phyloP scores from a whole-genome alignment of 2,797 vertebrate species.

The Pseudochaenichthys georgianus region DNA sequence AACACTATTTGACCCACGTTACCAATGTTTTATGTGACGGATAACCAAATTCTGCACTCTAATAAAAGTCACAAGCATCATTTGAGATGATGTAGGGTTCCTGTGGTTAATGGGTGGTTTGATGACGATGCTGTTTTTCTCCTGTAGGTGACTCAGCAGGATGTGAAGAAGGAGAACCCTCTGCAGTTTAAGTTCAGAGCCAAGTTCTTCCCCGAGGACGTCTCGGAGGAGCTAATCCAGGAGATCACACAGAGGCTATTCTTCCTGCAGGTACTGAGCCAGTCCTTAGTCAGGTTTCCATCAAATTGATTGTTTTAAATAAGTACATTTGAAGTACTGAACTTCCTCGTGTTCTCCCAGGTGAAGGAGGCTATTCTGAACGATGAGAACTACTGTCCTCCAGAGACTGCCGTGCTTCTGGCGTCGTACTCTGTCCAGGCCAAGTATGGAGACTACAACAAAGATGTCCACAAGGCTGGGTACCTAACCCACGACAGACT shows the following conservation, averaged over 20 bases:
- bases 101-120: not conserved
- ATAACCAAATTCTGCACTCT: no score
- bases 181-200: slow-evolving; percentile 97
- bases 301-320: not conserved
- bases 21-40: not conserved
- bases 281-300: not conserved
- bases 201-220: slow-evolving; percentile 98
- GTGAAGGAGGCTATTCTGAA: slow-evolving; percentile 98
- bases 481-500: slow-evolving; percentile 95
- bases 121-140: not conserved
- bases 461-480: slow-evolving; percentile 93
- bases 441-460: slow-evolving; percentile 95
- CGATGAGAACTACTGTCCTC: slow-evolving; percentile 98
- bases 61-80: no score
- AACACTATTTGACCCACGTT: not conserved
- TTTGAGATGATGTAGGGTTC: no score
- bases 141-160: slow-evolving; percentile 94
- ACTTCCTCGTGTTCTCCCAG: slow-evolving; percentile 38
- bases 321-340: not conserved
- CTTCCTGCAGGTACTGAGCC: slow-evolving; percentile 91
- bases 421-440: slow-evolving; percentile 97
- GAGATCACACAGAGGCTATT: slow-evolving; percentile 97
- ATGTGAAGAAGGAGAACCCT: slow-evolving; percentile 97
- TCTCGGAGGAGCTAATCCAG: slow-evolving; percentile 96
- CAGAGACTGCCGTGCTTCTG: slow-evolving; percentile 96